Percentiles rank a stretch among this genome's conserved stretches.
These are phyloP conservation scores for Perodicticus potto DNA, from an alignment of 2,797 vertebrate genomes.

Conservation along the genomic window DNA sequence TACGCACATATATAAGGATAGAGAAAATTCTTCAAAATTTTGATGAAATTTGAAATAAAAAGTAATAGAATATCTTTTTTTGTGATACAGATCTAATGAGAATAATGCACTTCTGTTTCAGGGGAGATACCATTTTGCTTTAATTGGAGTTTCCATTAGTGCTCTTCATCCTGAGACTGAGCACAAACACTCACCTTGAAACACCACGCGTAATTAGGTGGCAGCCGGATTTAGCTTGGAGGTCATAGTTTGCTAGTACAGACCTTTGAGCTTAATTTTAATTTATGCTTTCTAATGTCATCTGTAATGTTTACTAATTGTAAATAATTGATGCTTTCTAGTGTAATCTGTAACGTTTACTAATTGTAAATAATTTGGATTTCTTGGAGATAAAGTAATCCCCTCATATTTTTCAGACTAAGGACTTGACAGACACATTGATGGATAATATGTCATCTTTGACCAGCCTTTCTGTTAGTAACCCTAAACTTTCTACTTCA, in stretches of 20 bases:
- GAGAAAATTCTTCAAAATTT: constrained; percentile 8
- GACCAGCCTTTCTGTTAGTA: constrained; percentile 90
- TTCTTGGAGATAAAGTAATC: constrained; percentile 62
- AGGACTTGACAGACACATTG: constrained; percentile 96
- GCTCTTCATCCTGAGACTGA: not conserved
- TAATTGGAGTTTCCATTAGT: constrained; percentile 46
- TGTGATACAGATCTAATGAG: not conserved
- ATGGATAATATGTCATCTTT: constrained; percentile 95
- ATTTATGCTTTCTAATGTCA: constrained; percentile 20
- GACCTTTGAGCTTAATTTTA: constrained; percentile 49
- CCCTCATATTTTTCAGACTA: constrained; percentile 91
- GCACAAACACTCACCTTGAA: not conserved
- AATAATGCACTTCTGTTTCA: not conserved
- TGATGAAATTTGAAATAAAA: constrained; percentile 67
- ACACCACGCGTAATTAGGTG: not conserved
- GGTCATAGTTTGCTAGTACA: not conserved
- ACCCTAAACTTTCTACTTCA: constrained; percentile 89
- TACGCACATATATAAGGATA: not conserved
- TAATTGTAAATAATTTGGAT: constrained; percentile 33
- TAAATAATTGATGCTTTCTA: constrained; percentile 41
- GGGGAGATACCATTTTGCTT: constrained; percentile 7
- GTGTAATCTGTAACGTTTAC: constrained; percentile 37
- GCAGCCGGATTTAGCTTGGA: not conserved
- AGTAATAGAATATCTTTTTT: constrained; percentile 34
- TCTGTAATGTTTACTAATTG: constrained; percentile 39